A percentile compares a stretch with the other conserved stretches of the same genome.
phyloP scores from a whole-genome alignment of 1,140 invertebrate genomes.

The Drosophila virilis region DNA sequence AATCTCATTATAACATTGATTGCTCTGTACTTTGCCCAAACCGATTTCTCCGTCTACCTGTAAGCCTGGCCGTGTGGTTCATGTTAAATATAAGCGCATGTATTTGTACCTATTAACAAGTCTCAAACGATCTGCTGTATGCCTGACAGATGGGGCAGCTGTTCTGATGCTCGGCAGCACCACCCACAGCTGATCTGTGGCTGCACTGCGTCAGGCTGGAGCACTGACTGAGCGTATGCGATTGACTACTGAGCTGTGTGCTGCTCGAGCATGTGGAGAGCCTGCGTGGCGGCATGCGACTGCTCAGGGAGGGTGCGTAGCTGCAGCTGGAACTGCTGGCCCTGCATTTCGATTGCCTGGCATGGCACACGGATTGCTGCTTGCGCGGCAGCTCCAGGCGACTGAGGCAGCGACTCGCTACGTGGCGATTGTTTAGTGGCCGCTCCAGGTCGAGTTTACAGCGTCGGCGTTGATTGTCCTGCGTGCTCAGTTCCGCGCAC shows the following conservation, averaged over 20 bases:
- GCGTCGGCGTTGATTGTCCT: constrained; percentile 51
- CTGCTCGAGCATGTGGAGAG: constrained; percentile 58
- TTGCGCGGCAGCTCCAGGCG: constrained; percentile 55
- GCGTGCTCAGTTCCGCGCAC: constrained; percentile 50
- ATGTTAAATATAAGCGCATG: constrained; percentile 33
- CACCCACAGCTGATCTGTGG: constrained; percentile 19
- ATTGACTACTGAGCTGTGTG: constrained; percentile 52
- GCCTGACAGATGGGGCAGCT: constrained; percentile 66
- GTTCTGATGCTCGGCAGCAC: constrained; percentile 50
- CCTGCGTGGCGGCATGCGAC: constrained; percentile 14
- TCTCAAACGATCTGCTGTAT: constrained; percentile 53
- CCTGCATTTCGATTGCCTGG: constrained; percentile 44
- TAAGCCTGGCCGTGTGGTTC: constrained; percentile 12
- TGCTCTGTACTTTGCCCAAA: constrained; percentile 64
- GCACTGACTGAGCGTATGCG: constrained; percentile 39
- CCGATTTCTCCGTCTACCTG: constrained; percentile 65
- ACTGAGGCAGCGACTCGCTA: constrained; percentile 47
- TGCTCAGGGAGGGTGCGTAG: constrained; percentile 5
- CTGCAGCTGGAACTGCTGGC: constrained; percentile 10
- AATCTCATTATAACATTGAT: constrained; percentile 76
- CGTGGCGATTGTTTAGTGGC: constrained; percentile 44
- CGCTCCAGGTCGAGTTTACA: constrained; percentile 20
- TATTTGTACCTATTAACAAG: constrained; percentile 23
- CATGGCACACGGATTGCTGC: constrained; percentile 66
- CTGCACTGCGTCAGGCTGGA: constrained; percentile 43